Evolutionary conservation across 2,113 vertebrate species (phyloP), one percentile per base, ranked within the genome.

Genomic region (Arizona elegans): DNA sequence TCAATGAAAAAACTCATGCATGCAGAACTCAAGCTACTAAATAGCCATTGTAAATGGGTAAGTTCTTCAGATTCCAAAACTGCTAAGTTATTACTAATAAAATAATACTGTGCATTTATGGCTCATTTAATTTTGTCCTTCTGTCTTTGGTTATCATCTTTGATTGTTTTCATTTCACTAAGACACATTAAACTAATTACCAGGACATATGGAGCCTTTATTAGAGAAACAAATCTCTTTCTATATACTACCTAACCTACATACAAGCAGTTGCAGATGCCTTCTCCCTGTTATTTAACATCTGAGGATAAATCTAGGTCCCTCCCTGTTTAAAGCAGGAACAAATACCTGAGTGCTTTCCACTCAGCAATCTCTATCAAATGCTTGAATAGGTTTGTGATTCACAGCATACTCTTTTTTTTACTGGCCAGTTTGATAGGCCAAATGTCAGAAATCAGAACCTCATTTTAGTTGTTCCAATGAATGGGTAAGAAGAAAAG

Each of bases 1-100:
- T 95, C 91, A 24, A 94, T 94, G 94, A 97, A 94, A 95, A 94
- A 90, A 97, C 94, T 91, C 95, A 97, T 95, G 91, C 88, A 97
- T 23, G 94, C 86, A 96, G 96, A 94, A 94, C 58, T 95, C 96
- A 95, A 92, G 93, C 75, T 92, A 91, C 90, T 96, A 90, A 96
- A 95, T 97, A 58, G 93, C 87, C 96, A 96, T 93, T 53, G 8
- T 94, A 96, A 97, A 97, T 38, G 29, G 95, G 94, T 95, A 90
- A 95, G 87, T 94, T 92, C 91, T 96, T 96, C 0, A 87, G 93
- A 94, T 96, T 94, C 93, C 95, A 90, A 92, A 92, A 94, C 91
- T 95, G 90, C 89, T 70, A 93, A 94, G 58, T 59, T 65, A 62
- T 17, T 29, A 50, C 65, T 94, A 92, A 90, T 65, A 94, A 65